Conservation (phyloP, 2,888 invertebrate species). For the Ectobius pallidus region DNA sequence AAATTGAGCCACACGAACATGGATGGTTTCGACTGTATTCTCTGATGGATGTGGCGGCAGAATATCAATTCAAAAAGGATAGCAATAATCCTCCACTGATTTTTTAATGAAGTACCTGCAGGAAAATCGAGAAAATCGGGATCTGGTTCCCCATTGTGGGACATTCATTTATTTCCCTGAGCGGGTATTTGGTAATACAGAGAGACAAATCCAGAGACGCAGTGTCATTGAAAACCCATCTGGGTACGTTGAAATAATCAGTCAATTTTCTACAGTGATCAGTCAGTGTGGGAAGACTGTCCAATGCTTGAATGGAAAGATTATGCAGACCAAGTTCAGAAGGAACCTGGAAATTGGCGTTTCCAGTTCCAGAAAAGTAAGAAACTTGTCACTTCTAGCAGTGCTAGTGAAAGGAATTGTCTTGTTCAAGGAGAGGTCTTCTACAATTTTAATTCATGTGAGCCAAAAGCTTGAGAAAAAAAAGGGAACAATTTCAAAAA, state of each 20-base stretch:
- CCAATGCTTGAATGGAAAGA: neutral
- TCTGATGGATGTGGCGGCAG: slow-evolving; percentile 12
- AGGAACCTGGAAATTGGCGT: slow-evolving; percentile 19
- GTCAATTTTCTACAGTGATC: neutral
- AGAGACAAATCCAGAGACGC: neutral
- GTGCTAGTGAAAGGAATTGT: neutral
- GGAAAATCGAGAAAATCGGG: slow-evolving; percentile 2
- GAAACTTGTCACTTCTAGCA: neutral
- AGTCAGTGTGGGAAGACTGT: neutral
- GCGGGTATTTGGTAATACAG: slow-evolving; percentile 19
- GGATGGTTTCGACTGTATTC: neutral
- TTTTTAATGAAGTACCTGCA: neutral
- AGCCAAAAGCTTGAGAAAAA: too few relatives aligned
- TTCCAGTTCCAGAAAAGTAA: neutral
- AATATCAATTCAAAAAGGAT: too few relatives aligned
- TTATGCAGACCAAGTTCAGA: neutral
- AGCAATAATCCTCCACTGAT: slow-evolving; percentile 5
- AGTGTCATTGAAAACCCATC: neutral
- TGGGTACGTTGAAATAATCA: neutral
- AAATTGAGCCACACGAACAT: neutral
- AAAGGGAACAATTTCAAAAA: too few relatives aligned
- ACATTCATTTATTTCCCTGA: too few relatives aligned
- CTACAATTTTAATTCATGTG: slow-evolving; percentile 2
- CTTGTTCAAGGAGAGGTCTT: slow-evolving; percentile 6
- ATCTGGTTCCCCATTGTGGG: slow-evolving; percentile 18